Evolutionary conservation across 2,797 vertebrate genomes (phyloP).

Genomic region (Sciaenops ocellatus): DNA sequence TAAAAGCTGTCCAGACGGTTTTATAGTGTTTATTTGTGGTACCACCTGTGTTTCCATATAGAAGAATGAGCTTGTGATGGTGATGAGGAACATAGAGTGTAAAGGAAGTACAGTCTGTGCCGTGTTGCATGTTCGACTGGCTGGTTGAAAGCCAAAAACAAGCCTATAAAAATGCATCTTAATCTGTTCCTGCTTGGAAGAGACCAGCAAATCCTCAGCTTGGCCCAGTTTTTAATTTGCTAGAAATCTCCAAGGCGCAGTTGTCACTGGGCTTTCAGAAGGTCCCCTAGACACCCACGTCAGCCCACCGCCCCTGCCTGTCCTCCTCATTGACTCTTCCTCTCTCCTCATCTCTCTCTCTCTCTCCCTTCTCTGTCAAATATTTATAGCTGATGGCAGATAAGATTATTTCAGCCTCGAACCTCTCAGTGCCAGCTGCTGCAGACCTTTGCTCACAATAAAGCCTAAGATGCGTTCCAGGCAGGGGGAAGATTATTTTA

Average conservation of each 20-base stretch:
- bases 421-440: constrained; percentile 87
- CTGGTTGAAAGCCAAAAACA: constrained; percentile 56
- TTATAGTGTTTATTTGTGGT: constrained; percentile 82
- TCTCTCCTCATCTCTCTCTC: constrained; percentile 48
- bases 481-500: constrained; percentile 79
- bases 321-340: constrained; percentile 55
- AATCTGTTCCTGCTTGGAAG: constrained; percentile 64
- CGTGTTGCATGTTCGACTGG: constrained; percentile 27
- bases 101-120: constrained; percentile 66
- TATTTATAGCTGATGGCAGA: constrained; percentile 89
- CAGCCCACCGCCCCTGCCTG: neutral
- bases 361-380: constrained; percentile 78
- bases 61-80: constrained; percentile 64
- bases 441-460: constrained; percentile 89
- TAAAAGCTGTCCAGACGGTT: constrained; percentile 78
- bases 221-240: constrained; percentile 59
- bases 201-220: constrained; percentile 57
- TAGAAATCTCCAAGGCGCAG: constrained; percentile 61
- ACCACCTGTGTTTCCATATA: constrained; percentile 83
- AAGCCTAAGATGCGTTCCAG: constrained; percentile 83
- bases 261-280: constrained; percentile 62
- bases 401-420: constrained; percentile 84
- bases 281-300: constrained; percentile 33
- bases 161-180: constrained; percentile 57
- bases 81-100: constrained; percentile 68